These are phyloP conservation scores for Folsomia manolachei DNA, from an alignment of 2,888 invertebrate genomes.

Conservation along the genomic window DNA sequence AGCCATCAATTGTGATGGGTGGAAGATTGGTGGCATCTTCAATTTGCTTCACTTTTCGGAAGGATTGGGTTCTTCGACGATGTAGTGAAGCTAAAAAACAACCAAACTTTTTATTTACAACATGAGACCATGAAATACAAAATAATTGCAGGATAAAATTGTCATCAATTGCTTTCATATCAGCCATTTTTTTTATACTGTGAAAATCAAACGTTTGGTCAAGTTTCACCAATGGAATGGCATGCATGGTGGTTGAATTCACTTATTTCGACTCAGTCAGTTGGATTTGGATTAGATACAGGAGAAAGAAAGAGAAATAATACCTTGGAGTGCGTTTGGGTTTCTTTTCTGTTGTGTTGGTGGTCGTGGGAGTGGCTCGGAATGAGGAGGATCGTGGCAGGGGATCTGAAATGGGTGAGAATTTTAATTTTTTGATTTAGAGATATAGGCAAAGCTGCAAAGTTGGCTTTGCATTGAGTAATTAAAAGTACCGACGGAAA, in stretches of 20 bases:
- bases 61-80: conserved; percentile 80
- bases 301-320: conserved; percentile 53
- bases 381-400: conserved; percentile 19
- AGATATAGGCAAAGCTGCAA: too few relatives aligned
- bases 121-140: too few relatives aligned
- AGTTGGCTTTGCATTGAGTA: too few relatives aligned
- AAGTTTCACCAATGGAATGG: too few relatives aligned
- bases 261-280: not conserved
- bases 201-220: too few relatives aligned
- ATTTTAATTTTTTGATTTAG: not conserved
- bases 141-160: too few relatives aligned
- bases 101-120: too few relatives aligned
- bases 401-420: not conserved
- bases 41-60: conserved; percentile 67
- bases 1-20: conserved; percentile 86
- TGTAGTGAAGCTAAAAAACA: too few relatives aligned
- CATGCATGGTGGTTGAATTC: not conserved
- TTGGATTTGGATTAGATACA: not conserved
- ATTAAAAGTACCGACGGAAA: too few relatives aligned
- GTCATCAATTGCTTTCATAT: too few relatives aligned
- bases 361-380: not conserved
- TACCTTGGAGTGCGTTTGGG: conserved; percentile 87
- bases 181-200: too few relatives aligned
- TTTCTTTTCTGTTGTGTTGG: conserved; percentile 60
- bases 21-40: conserved; percentile 64